A percentile compares a stretch with the other conserved stretches of the same genome.
phyloP scores from a whole-genome alignment of 2,797 vertebrate genomes.

The Cheirogaleus major region DNA sequence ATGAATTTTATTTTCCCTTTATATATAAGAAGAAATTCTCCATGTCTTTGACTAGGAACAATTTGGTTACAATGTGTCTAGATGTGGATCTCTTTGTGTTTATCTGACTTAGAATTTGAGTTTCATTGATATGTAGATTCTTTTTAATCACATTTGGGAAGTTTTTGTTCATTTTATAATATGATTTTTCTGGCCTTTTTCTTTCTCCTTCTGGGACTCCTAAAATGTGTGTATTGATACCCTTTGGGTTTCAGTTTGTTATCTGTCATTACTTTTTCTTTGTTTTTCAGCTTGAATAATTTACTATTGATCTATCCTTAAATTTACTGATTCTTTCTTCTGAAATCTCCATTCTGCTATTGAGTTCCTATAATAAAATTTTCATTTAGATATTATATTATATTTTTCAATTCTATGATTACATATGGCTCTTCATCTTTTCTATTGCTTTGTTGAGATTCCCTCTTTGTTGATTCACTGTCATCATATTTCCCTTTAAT shows the following conservation, averaged over 20 bases:
- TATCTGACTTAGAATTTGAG: neutral
- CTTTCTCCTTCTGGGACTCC: neutral
- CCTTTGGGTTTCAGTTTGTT: neutral
- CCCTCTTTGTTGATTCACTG: neutral
- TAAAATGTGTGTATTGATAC: neutral
- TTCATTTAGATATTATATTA: neutral
- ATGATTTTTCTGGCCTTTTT: neutral
- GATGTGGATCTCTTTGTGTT: neutral
- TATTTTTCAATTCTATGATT: neutral
- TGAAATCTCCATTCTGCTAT: neutral
- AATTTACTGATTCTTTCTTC: neutral
- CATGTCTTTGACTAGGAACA: neutral
- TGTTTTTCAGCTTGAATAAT: neutral
- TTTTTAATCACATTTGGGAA: neutral
- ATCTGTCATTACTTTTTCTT: neutral
- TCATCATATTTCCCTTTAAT: neutral
- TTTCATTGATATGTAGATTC: neutral
- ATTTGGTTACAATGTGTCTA: neutral
- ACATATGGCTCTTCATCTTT: neutral
- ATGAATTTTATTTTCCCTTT: neutral
- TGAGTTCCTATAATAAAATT: neutral
- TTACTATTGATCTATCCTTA: neutral
- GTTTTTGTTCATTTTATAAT: neutral
- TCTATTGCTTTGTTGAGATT: neutral
- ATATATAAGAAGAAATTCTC: neutral